phyloP scores from a whole-genome alignment of 92 coral and sea anemone genomes.

The Epizoanthus ramosus region DNA sequence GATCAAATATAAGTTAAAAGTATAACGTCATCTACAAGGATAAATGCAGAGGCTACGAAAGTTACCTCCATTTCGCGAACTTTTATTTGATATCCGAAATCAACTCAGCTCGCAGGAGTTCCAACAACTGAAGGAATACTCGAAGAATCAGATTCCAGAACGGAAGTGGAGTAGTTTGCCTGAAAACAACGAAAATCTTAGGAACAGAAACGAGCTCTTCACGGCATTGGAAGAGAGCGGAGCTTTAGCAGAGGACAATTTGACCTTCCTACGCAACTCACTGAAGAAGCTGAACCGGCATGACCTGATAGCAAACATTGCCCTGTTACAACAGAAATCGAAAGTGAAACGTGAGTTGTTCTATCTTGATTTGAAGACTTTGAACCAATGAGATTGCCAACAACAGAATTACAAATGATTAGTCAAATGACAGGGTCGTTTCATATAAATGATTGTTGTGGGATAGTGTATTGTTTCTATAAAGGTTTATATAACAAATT shows the following conservation, averaged over 20 bases:
- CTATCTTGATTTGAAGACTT: not conserved
- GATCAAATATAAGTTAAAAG: not conserved
- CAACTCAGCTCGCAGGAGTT: slow-evolving; percentile 13
- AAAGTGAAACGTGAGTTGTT: slow-evolving; percentile 24
- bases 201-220: slow-evolving; percentile 36
- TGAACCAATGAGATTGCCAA: not conserved
- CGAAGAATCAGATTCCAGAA: not conserved
- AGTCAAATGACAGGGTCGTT: too few relatives aligned
- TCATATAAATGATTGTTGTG: too few relatives aligned
- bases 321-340: slow-evolving; percentile 8
- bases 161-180: slow-evolving; percentile 29
- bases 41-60: slow-evolving; percentile 13
- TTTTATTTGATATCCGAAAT: slow-evolving; percentile 29
- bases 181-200: not conserved
- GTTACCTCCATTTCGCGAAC: slow-evolving; percentile 26
- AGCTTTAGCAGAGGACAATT: slow-evolving; percentile 14
- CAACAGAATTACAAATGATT: too few relatives aligned
- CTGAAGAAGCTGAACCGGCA: slow-evolving; percentile 9
- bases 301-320: slow-evolving; percentile 17
- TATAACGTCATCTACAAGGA: slow-evolving; percentile 6
- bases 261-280: slow-evolving; percentile 24
- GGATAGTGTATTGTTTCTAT: too few relatives aligned
- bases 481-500: too few relatives aligned
- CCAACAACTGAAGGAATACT: not conserved
- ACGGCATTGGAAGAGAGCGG: slow-evolving; percentile 34